A percentile compares a stretch with the other conserved stretches of the same genome.
phyloP scores from a whole-genome alignment of 2,888 invertebrate species.

The Trilocha varians region DNA sequence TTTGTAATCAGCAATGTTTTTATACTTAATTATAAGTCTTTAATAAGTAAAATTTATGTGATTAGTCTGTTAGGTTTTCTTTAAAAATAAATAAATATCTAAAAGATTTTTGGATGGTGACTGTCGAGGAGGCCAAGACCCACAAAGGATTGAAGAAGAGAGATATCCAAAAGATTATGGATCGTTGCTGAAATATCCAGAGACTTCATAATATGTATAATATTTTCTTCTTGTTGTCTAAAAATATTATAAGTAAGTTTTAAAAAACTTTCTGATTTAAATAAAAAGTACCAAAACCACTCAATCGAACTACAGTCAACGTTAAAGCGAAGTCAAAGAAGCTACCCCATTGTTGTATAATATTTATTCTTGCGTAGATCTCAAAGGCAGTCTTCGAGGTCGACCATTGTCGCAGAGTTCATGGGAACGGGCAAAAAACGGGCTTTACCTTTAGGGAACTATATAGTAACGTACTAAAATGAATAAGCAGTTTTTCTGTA shows the following conservation, averaged over 20 bases:
- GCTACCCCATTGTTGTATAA: constrained; percentile 65
- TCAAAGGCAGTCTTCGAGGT: constrained; percentile 59
- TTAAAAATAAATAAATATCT: no score
- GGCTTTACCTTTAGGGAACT: constrained; percentile 53
- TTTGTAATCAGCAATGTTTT: no score
- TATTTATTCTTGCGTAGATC: constrained; percentile 72
- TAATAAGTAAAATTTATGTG: no score
- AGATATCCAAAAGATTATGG: no score
- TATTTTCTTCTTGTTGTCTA: no score
- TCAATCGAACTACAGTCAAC: constrained; percentile 11
- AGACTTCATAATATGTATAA: no score
- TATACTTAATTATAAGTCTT: no score
- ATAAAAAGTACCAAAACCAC: constrained; percentile 36
- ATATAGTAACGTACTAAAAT: constrained; percentile 50
- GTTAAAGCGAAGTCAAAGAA: constrained; percentile 62
- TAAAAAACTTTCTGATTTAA: background rate
- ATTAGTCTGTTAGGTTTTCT: no score
- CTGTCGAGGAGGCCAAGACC: no score
- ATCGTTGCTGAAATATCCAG: no score
- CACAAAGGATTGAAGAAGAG: no score
- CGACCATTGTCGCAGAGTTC: constrained; percentile 67
- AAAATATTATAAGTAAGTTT: background rate
- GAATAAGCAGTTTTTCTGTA: constrained; percentile 66
- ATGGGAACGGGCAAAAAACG: constrained; percentile 70
- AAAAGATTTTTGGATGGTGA: no score